Conservation (phyloP, 2,113 vertebrate genomes). For the Polypterus bichir region DNA sequence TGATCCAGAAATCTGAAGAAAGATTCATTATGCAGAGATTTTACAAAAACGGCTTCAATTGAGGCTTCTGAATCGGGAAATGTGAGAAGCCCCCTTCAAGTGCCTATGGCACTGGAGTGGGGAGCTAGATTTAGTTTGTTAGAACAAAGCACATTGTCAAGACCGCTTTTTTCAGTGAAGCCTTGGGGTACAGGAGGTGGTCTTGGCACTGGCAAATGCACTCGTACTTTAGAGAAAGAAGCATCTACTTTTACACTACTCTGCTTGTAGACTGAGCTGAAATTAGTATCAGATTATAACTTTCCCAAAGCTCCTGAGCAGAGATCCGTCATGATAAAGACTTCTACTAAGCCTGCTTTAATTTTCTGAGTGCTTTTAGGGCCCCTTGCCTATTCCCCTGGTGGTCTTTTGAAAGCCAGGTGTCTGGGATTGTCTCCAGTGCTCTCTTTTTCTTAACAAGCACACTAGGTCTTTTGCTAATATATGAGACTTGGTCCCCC, state of each 20-base stretch:
- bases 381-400: slow-evolving; percentile 34
- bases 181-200: slow-evolving; percentile 6
- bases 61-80: slow-evolving; percentile 4
- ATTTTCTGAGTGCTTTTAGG: slow-evolving; percentile 29
- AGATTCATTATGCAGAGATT: neutral
- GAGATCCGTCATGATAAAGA: slow-evolving; percentile 22
- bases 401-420: slow-evolving; percentile 65
- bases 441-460: slow-evolving; percentile 35
- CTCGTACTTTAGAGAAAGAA: neutral
- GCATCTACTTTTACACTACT: slow-evolving; percentile 7
- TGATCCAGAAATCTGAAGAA: slow-evolving; percentile 11
- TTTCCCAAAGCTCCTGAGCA: slow-evolving; percentile 26
- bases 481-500: slow-evolving; percentile 26
- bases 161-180: neutral
- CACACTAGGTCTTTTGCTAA: slow-evolving; percentile 49
- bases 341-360: slow-evolving; percentile 34
- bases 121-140: neutral
- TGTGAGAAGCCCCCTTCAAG: neutral
- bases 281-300: slow-evolving; percentile 29
- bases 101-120: slow-evolving; percentile 1
- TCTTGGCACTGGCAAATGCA: slow-evolving; percentile 4
- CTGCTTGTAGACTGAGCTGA: slow-evolving; percentile 8
- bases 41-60: slow-evolving; percentile 3
- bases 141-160: slow-evolving; percentile 5
- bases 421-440: slow-evolving; percentile 59